A percentile compares a stretch with the other conserved stretches of the same genome.
Conservation (phyloP, 2,797 vertebrate species). For the Hydrolagus colliei region DNA sequence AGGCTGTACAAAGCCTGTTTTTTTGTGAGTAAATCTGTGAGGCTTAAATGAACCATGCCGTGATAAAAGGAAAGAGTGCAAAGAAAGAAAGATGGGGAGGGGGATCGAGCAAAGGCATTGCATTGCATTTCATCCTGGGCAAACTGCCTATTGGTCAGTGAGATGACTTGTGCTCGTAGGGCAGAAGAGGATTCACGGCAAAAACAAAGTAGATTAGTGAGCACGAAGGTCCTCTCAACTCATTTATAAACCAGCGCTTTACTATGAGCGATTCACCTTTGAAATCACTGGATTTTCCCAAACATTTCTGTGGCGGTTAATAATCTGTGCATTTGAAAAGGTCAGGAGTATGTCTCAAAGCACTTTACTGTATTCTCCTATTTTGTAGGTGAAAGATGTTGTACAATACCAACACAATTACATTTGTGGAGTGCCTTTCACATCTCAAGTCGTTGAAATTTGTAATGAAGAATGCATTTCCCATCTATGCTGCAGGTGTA, state of each 20-base stretch:
- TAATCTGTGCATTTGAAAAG: not conserved
- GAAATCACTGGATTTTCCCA: not conserved
- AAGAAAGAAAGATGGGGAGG: slow-evolving; percentile 43
- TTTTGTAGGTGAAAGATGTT: too few relatives aligned
- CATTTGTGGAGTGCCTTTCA: too few relatives aligned
- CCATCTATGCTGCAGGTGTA: not conserved
- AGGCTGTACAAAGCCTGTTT: slow-evolving; percentile 56
- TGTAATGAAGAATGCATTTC: not conserved
- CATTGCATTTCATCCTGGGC: slow-evolving; percentile 4
- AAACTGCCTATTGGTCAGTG: not conserved
- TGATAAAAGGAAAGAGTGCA: slow-evolving; percentile 54
- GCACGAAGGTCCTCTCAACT: not conserved
- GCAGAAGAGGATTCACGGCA: not conserved
- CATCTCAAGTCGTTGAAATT: too few relatives aligned
- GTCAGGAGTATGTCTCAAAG: too few relatives aligned
- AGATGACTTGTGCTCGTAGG: not conserved
- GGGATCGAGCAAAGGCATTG: not conserved
- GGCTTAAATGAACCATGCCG: slow-evolving; percentile 60
- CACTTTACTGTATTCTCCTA: too few relatives aligned
- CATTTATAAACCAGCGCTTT: not conserved
- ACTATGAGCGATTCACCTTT: not conserved
- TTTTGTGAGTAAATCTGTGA: slow-evolving; percentile 60
- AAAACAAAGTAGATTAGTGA: not conserved
- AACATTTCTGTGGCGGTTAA: not conserved
- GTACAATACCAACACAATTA: too few relatives aligned